Evolutionary conservation across 2,797 vertebrate genomes (phyloP), one percentile per base, ranked within the genome.

Genomic region (Anguilla obscura): DNA sequence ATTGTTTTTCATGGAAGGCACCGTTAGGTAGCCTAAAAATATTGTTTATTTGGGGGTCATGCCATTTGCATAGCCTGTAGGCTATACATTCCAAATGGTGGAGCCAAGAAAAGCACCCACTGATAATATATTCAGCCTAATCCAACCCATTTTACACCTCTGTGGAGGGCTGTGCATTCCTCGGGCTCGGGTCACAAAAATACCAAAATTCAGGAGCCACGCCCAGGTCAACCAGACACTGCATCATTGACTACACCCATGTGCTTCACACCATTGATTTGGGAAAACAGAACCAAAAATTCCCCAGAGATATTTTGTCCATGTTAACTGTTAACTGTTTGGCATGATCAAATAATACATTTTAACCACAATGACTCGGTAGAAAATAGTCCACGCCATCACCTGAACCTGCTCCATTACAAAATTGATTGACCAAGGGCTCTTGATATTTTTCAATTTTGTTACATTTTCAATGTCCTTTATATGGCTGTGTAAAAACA

Each of bases 401-500:
- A 40, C 40, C 74, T 79, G 14, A 21, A 80, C 76, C 74, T 79
- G 74, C 33, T 21, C 16, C 74, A 40, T 45, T 79, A 79, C 36
- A 79, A 18, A 40, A 79, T 8, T 79, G 33, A 79, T 79, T 71
- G n/a, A 71, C 33, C 69, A 33, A 71, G 69, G 36, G 74, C 74
- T 12, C 74, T 79, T 79, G 74, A 79, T 79, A 40, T 40, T 79
- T 40, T 79, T 79, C 36, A 40, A 79, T 18, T 79, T 79, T 21
- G 36, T 36, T 45, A 79, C 18, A 40, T 79, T 79, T 79, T 18
- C 74, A 79, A 33, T 48, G 21, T 40, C 79, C 6, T n/a, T 82
- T n/a, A 33, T 50, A 18, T 79, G 36, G 14, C 74, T 79, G 33
- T 18, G 14, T 50, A n/a, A 82, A 82, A 48, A 6, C 40, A 82